Percentiles rank a stretch among this genome's conserved stretches.
These are phyloP conservation scores for Leptopilina clavipes DNA, from an alignment of 1,140 invertebrate genomes.

Conservation along the genomic window DNA sequence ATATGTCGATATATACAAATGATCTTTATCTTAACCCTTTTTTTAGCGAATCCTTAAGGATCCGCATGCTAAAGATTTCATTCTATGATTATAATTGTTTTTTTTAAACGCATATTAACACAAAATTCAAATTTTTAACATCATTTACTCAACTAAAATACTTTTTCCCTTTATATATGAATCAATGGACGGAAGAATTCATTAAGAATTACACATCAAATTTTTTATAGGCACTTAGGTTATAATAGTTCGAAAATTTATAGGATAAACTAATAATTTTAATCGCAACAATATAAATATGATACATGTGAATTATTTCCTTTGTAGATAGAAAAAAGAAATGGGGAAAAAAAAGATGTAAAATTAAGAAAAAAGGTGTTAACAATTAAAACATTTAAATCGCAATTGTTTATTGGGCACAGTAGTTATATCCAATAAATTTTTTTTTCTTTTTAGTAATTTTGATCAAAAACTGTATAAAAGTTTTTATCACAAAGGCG, in stretches of 20 bases:
- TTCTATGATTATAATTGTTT: not conserved
- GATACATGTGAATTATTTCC: not conserved
- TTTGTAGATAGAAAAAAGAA: not conserved
- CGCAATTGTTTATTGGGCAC: not conserved
- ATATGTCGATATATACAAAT: constrained; percentile 13
- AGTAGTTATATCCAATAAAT: not conserved
- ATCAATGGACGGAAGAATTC: not conserved
- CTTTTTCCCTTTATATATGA: not conserved
- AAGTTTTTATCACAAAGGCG: not conserved
- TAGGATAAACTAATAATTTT: not conserved
- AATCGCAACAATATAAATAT: not conserved
- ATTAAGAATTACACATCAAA: constrained; percentile 2
- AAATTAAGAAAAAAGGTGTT: not conserved
- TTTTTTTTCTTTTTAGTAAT: not conserved
- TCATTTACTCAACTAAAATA: not conserved
- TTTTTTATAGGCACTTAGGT: constrained; percentile 4
- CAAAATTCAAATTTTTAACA: not conserved
- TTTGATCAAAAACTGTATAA: not conserved
- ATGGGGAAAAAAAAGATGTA: not conserved
- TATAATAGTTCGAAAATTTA: not conserved
- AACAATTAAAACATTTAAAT: not conserved
- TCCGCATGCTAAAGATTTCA: not conserved
- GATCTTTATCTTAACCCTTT: not conserved
- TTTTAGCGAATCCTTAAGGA: constrained; percentile 14
- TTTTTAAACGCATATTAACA: not conserved